Evolutionary conservation across 2,113 vertebrate genomes (phyloP).

Genomic region (Apaloderma vittatum): DNA sequence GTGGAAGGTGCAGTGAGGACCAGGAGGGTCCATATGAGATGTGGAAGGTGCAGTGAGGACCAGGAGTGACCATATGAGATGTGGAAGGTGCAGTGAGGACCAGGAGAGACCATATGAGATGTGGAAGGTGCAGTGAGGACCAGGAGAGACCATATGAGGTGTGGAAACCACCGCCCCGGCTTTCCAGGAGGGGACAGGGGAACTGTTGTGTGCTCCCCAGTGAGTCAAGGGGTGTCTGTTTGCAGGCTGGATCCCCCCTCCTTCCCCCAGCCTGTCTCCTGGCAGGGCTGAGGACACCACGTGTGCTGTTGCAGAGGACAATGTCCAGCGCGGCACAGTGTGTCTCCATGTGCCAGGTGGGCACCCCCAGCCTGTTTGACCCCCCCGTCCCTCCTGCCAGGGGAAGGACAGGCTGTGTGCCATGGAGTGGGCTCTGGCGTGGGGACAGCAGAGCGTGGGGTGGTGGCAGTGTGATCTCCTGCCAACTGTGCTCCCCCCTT

Average conservation of each 20-base stretch:
- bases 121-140: accelerated
- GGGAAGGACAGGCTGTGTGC: not conserved
- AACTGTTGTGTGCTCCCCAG: accelerated
- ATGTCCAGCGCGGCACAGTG: not conserved
- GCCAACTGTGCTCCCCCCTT: not conserved
- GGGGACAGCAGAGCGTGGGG: not conserved
- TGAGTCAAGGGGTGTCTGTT: too few relatives aligned
- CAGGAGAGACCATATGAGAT: too few relatives aligned
- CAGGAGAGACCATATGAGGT: accelerated
- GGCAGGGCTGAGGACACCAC: not conserved
- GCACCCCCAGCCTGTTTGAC: not conserved
- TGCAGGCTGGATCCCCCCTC: too few relatives aligned
- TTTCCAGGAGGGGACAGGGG: not conserved
- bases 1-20: too few relatives aligned
- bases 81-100: too few relatives aligned
- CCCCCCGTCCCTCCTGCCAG: too few relatives aligned
- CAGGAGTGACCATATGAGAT: too few relatives aligned
- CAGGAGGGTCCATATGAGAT: too few relatives aligned
- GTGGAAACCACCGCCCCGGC: too few relatives aligned
- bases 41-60: too few relatives aligned
- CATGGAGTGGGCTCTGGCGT: accelerated
- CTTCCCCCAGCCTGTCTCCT: not conserved
- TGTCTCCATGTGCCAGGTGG: too few relatives aligned
- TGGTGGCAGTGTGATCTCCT: accelerated
- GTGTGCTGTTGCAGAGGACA: not conserved